These are phyloP conservation scores for Eonycteris spelaea DNA, from an alignment of 2,113 vertebrate genomes.

Conservation along the genomic window DNA sequence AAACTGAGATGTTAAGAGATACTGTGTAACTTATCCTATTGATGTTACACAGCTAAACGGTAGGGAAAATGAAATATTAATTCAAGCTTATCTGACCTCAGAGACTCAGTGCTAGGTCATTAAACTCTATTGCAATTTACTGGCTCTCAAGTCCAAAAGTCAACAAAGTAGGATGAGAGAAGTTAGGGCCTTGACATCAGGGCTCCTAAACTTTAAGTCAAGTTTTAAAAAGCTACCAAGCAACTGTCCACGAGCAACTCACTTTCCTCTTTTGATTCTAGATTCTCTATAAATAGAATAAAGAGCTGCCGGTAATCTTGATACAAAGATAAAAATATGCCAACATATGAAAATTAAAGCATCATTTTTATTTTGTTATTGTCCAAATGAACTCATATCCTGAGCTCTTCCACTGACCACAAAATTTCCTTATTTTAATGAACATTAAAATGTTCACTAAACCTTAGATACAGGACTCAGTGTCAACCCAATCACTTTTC, in stretches of 20 bases:
- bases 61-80: background rate
- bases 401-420: background rate
- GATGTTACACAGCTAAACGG: background rate
- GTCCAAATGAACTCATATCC: background rate
- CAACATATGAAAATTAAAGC: background rate
- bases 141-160: background rate
- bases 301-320: background rate
- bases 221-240: background rate
- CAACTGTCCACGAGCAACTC: background rate
- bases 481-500: background rate
- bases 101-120: background rate
- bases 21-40: background rate
- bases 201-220: background rate
- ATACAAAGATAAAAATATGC: slow-evolving; percentile 31
- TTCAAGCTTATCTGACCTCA: background rate
- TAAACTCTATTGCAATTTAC: background rate
- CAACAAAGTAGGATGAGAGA: background rate
- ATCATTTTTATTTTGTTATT: slow-evolving; percentile 6
- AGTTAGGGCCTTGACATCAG: background rate
- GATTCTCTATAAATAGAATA: background rate
- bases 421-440: background rate
- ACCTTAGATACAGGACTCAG: background rate
- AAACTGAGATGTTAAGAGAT: background rate
- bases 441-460: slow-evolving; percentile 8
- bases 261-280: background rate